Evolutionary conservation across 1,140 invertebrate species (phyloP).

Genomic region (Eupristina koningsbergeri): DNA sequence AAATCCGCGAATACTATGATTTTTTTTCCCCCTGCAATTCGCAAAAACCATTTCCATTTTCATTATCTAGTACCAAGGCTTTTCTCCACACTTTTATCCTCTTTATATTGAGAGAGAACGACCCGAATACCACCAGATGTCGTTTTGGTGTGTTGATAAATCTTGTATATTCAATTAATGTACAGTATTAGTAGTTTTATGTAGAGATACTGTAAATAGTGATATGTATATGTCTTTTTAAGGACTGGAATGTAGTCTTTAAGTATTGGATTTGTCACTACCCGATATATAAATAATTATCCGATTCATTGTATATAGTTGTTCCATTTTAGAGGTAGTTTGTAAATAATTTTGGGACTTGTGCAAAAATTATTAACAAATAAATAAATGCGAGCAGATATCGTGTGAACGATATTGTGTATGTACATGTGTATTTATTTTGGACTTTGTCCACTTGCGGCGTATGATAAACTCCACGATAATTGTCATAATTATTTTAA

Average conservation of each 20-base stretch:
- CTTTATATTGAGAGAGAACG: not conserved
- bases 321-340: not conserved
- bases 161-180: not conserved
- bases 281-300: not conserved
- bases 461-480: too few relatives aligned
- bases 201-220: conserved; percentile 15
- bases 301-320: not conserved
- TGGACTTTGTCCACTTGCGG: conserved; percentile 3
- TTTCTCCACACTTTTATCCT: not conserved
- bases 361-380: conserved; percentile 6
- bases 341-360: conserved; percentile 31
- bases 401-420: not conserved
- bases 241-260: not conserved
- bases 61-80: too few relatives aligned
- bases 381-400: not conserved
- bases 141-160: not conserved
- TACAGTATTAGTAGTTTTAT: not conserved
- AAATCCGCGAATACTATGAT: not conserved
- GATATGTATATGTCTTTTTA: not conserved
- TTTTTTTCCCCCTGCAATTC: too few relatives aligned
- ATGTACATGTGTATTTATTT: conserved; percentile 28
- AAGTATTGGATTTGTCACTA: not conserved
- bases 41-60: too few relatives aligned
- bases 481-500: not conserved
- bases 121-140: not conserved